Conservation (phyloP, 2,888 invertebrate species). For the Dermolepida albohirtum region DNA sequence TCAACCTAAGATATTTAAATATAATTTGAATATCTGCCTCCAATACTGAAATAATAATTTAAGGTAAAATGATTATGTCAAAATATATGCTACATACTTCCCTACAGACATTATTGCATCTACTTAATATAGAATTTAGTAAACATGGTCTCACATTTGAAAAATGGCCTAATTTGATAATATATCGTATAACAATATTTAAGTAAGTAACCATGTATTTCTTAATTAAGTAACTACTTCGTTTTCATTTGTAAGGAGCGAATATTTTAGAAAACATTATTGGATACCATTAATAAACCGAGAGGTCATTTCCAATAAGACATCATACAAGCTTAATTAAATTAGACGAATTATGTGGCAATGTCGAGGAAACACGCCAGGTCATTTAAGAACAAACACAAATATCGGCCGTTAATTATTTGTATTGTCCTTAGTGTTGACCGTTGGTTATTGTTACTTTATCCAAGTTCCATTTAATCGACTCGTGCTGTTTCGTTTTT, state of each 20-base stretch:
- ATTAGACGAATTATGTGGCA: constrained; percentile 55
- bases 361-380: constrained; percentile 50
- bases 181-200: no score
- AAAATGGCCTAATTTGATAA: no score
- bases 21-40: no score
- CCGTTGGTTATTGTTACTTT: constrained; percentile 51
- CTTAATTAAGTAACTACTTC: not conserved
- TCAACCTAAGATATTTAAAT: no score
- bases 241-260: not conserved
- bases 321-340: constrained; percentile 57
- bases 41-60: no score
- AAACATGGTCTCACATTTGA: no score
- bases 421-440: constrained; percentile 56
- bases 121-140: no score
- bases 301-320: constrained; percentile 37
- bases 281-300: constrained; percentile 16
- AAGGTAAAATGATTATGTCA: no score
- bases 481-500: constrained; percentile 51
- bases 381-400: constrained; percentile 61
- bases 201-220: no score
- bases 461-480: constrained; percentile 53
- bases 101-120: no score
- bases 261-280: constrained; percentile 12
- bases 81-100: no score
- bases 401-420: constrained; percentile 58